Base-by-base conservation (phyloP, 2,888 invertebrate genomes). In the Ryuthela nishihirai region DNA sequence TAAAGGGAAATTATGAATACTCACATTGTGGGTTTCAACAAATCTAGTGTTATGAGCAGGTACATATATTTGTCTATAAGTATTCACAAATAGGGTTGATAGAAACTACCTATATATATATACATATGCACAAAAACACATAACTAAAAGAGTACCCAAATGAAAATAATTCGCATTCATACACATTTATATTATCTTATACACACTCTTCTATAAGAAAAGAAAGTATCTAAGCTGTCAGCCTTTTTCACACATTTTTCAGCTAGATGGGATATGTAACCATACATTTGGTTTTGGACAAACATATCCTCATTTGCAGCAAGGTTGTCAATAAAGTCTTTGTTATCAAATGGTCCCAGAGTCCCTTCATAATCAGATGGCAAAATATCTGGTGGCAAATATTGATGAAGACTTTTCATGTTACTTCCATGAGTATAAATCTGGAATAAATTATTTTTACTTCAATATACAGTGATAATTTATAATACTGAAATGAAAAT, bases 341-440 rank as follows among this genome's bases (percentile, higher is more conserved):
- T 41, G 41, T 64, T 64, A 34, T 41, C 45, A 52, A 63, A 64
- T 10, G 64, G 54, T 1, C 59, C 62, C 35, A 59, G 38, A 7
- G 52, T 50, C 9, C 64, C 64, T 10, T 50, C 64, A 41, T 45
- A 64, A 26, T 64, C 64, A 9, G 49, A 34, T 12, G 64, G 64
- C 5, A 64, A 52, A 23, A 64, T 40, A 9, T 59, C 54, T 1
- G 64, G 52, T 18, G 58, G 54, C 9, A 64, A 47, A 45, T 59
- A 54, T 18, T 49, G 34, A 35, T 64, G 64, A 12, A 64, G 36
- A 25, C 49, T 62, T 10, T 43, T 39, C 44, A 64, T 36, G 43
- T 63, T 62, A 20, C 36, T 38, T 7, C 64, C 64, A 55, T 64
- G 64, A 21, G 61, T 35, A 43, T 62, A 46, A 35, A 64, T 62